Base-by-base conservation (phyloP, 2,113 vertebrate species). In the Ceyx margarethae region DNA sequence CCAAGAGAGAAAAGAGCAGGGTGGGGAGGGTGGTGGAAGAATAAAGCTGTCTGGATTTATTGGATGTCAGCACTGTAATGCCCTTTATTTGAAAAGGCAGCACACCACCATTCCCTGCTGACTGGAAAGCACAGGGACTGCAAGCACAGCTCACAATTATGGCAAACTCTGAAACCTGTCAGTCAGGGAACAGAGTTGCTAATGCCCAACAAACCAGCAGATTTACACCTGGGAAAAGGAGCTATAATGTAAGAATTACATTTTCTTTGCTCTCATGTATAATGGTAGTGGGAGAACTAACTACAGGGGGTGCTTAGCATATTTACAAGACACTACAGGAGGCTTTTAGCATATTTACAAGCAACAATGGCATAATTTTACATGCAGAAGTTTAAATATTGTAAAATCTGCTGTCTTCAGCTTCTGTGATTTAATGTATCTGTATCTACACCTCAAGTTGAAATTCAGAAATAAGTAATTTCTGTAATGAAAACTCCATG, bases 341-440 rank as follows among this genome's bases (percentile, higher is more conserved):
- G 75, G 65, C 26, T 83, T 93, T 96, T 93, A 96, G 89, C 93
- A 90, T 95, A 95, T 94, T 96, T 96, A 95, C 89, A 95, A 89
- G 92, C 68, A 95, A 90, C 75, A 90, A 21, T 65, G 51, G 72
- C 78, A 95, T 75, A 37, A 81, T 91, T 96, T 93, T 89, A 86
- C 74, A 91, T 74, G 72, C 61, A 74, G 78, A 93, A 93, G 51
- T 95, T 95, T 96, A 95, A 95, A 95, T 93, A 95, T 72, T 67
- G 40, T 74, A 77, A 93, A 89, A 75, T 53, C 73, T 80, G 37
- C 33, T 82, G 33, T 50, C 61, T 87, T 76, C 81, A 76, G 54
- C 35, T 91, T 67, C 53, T 87, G 61, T 89, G 61, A 91, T 91
- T 85, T 94, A 93, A 93, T 66, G 65, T 37, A 75, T 64, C 68